Evolutionary conservation across 2,797 vertebrate genomes (phyloP), one percentile per base, ranked within the genome.

Genomic region (Rhinella marina): DNA sequence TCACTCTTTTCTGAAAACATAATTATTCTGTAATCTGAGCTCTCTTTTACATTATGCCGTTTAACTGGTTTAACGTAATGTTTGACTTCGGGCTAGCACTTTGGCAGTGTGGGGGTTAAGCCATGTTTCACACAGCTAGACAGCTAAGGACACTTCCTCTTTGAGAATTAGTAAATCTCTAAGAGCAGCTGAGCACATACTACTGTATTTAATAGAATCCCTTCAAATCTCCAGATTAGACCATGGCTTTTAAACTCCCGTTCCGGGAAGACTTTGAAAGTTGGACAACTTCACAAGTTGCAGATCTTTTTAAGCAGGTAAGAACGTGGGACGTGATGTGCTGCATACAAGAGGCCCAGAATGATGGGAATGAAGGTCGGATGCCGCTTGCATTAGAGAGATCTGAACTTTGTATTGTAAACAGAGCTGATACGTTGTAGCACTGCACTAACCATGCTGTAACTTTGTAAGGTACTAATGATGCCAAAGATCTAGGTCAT

Each of bases 231-330:
- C 59, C 61, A 61, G 75, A 79, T 1, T 90, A 85, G 82, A 91
- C 73, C 83, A 93, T 94, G 91, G 92, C 93, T 79, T 95, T 95
- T 92, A 96, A 95, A 91, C 91, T 97, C 86, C 97, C 96, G 21
- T 92, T 94, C 90, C 96, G 93, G 90, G 95, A 97, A 76, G 95
- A 97, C 88, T 96, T 94, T 85, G 95, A 96, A 88, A 92, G 89
- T 14, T 97, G 97, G 97, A 95, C 94, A 86, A 84, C 94, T 23
- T 79, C 84, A 17, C 95, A 96, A 90, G 94, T 97, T 75, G 95
- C 95, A 81, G 84, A 91, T 89, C 96, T 96, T 68, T 90, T 97
- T 91, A 89, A 70, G 91, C 94, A 96, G 96, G 97, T 97, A 94
- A 92, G 94, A 57, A 19, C 12, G 1, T 88, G 25, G 8, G 19